Base-by-base conservation (phyloP, 2,888 invertebrate species). In the Caenorhabditis drosophilae region DNA sequence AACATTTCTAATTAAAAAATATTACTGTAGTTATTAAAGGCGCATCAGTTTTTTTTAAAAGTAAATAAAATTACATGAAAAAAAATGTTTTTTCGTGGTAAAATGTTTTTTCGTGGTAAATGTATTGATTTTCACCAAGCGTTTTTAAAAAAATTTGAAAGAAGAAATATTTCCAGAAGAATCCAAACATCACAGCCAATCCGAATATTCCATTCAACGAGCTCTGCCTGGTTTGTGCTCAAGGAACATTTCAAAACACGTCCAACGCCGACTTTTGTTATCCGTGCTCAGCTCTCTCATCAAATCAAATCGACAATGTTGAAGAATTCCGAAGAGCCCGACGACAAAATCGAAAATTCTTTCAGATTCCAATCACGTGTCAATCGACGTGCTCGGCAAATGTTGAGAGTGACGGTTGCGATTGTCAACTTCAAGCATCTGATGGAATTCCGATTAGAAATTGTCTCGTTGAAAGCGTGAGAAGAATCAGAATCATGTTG, bases 351-450 rank as follows among this genome's bases (percentile, higher is more conserved):
- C n/a, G n/a, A n/a, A n/a, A n/a, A n/a, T n/a, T n/a, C n/a, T n/a
- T n/a, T n/a, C n/a, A n/a, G n/a, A 25, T 54, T 16, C 63, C 63
- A 12, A 38, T 58, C 0, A 63, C 63, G 0, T 63, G 63, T 42
- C 62, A 57, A 53, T 56, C 62, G 20, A 62, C 56, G 11, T 62
- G 62, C 26, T 57, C 56, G n/a, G 16, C 48, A 9, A 47, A 41
- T 12, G 31, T 47, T 22, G 38, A 38, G 2, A 44, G 27, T 2
- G 52, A 18, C n/a, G 56, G 49, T 23, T 62, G 62, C 45, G 47
- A 57, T 31, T 62, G 62, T 53, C 41, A 48, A 18, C 12, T 51
- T 20, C 55, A 61, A 16, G 40, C 15, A 11, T 46, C 23, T n/a
- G 44, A 49, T 12, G 16, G 49, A 38, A 38, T 45, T 16, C n/a